These are phyloP conservation scores for Orbicella faveolata DNA, from an alignment of 64 coral and sea anemone species.

Conservation along the genomic window DNA sequence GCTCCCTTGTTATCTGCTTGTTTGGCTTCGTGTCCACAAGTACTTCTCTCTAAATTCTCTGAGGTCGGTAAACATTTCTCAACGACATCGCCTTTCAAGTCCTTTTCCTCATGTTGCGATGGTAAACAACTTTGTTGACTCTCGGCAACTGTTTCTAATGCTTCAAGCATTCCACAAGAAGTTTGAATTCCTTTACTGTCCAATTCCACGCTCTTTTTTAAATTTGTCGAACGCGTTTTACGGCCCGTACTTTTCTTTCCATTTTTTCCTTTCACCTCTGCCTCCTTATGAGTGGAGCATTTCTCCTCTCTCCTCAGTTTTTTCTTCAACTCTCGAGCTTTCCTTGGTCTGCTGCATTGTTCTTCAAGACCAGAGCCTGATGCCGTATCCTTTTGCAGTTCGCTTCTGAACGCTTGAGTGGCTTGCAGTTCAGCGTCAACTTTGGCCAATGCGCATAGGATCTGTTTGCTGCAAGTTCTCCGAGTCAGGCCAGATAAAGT, in stretches of 20 bases:
- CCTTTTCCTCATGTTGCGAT: neutral
- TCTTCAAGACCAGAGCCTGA: neutral
- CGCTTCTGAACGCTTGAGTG: neutral
- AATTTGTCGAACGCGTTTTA: neutral
- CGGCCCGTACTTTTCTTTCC: neutral
- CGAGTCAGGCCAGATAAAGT: conserved; percentile 71
- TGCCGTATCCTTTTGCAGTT: neutral
- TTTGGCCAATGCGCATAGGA: conserved; percentile 71
- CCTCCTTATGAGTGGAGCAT: neutral
- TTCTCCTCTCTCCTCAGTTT: conserved; percentile 4
- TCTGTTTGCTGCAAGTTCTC: conserved; percentile 64
- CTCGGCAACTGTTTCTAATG: neutral
- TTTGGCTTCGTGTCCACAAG: neutral
- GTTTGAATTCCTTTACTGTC: conserved; percentile 38
- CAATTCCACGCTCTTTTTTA: neutral
- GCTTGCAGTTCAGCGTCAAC: conserved; percentile 42
- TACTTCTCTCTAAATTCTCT: neutral
- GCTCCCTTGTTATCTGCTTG: neutral
- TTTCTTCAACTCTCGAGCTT: neutral
- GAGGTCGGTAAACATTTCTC: neutral
- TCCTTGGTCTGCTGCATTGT: neutral
- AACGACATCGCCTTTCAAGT: conserved; percentile 5
- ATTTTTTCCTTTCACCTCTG: neutral
- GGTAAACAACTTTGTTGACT: conserved; percentile 26
- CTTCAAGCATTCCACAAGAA: conserved; percentile 26